Evolutionary conservation across 2,113 vertebrate species (phyloP), one percentile per base, ranked within the genome.

Genomic region (Thunnus maccoyii): DNA sequence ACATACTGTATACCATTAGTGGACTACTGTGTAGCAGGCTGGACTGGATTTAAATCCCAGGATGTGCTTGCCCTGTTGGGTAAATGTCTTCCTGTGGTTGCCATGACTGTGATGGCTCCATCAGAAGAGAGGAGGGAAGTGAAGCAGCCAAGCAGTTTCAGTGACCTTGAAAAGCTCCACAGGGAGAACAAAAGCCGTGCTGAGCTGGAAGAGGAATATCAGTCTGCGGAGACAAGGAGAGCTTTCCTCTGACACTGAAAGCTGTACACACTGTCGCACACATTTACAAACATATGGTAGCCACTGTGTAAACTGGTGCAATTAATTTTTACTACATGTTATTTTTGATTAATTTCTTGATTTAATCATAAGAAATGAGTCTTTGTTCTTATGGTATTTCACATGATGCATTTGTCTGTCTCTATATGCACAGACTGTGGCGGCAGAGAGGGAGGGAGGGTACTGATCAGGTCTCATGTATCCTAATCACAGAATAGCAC

Each of bases 131-230:
- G 60, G 55, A 60, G 48, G 71, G 55, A 60, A 66, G 32, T 32
- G 78, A 79, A 67, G 54, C 68, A 25, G 44, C 25, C 15, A 41
- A 12, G 72, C 67, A 62, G 1, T 51, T 61, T 55, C 55, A 65
- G 66, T 89, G 87, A 91, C 87, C 87, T 91, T 91, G 84, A 88
- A 71, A 80, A 22, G 66, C 47, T 84, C 74, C 79, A 73, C 64
- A 32, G 62, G 73, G 82, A 77, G 66, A 86, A 69, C 73, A 72
- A 67, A 75, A 61, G 62, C 68, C 5, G 25, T 60, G 13, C 66
- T 61, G 67, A 82, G 56, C 82, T 32, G 20, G 56, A 41, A 22
- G 54, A 74, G 14, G 70, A 57, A 67, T 15, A 25, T 50, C 36
- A 57, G 64, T 25, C 61, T 12, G 70, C 16, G 56, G 48, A 78